Percentiles rank a stretch among this genome's conserved stretches.
phyloP scores from a whole-genome alignment of 1,140 invertebrate species.

The Hyles vespertilio region DNA sequence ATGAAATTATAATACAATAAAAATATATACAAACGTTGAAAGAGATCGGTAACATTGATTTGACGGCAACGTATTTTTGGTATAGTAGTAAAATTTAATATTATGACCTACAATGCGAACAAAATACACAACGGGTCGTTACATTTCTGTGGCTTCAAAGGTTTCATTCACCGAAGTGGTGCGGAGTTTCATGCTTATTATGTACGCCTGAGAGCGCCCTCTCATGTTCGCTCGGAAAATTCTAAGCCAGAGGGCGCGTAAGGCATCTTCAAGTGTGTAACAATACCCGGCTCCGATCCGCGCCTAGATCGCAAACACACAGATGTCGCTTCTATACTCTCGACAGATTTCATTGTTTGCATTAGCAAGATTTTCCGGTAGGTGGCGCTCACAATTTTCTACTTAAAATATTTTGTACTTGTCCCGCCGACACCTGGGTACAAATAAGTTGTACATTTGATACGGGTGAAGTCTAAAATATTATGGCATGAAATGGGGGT shows the following conservation, averaged over 20 bases:
- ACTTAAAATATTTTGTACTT: too few species aligned
- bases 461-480: too few species aligned
- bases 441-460: too few species aligned
- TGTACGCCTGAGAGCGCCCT: conserved; percentile 1
- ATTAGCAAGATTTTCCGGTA: too few species aligned
- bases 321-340: conserved; percentile 1
- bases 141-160: conserved; percentile 11
- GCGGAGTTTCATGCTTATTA: conserved; percentile 9
- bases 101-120: conserved; percentile 14
- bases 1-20: conserved; percentile 1
- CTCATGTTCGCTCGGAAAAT: not conserved
- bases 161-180: conserved; percentile 15
- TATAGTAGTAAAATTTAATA: conserved; percentile 15
- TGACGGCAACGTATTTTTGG: conserved; percentile 8
- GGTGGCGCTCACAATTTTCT: too few species aligned
- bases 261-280: not conserved
- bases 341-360: too few species aligned
- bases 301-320: not conserved
- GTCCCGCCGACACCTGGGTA: too few species aligned
- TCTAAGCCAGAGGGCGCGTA: too few species aligned
- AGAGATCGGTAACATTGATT: conserved; percentile 14
- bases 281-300: too few species aligned
- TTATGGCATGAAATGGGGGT: too few species aligned
- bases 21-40: not conserved
- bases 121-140: conserved; percentile 8